Evolutionary conservation across 2,113 vertebrate species (phyloP).

Genomic region (Steatornis caripensis): DNA sequence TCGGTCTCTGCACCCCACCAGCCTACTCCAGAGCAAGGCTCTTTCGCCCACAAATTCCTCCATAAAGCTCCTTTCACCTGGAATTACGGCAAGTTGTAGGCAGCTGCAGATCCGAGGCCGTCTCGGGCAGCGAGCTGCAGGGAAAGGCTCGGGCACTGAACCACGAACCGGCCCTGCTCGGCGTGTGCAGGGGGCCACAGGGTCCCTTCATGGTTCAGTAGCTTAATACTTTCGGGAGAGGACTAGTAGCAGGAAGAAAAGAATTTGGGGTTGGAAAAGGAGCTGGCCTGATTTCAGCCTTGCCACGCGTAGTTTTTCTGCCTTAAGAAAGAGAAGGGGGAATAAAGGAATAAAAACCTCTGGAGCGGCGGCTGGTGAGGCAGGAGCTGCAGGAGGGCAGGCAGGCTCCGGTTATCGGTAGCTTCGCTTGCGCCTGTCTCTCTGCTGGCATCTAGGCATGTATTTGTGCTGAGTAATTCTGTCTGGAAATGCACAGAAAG

Average conservation of each 20-base stretch:
- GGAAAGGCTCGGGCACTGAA: not conserved
- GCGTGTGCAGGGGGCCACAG: not conserved
- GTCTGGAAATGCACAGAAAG: not conserved
- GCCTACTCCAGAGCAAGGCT: not conserved
- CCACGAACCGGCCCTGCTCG: not conserved
- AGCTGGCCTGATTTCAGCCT: not conserved
- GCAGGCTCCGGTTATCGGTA: not conserved
- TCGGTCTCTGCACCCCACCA: not conserved
- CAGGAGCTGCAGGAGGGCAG: not conserved
- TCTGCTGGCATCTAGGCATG: not conserved
- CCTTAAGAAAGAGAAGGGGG: not conserved
- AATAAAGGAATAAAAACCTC: not conserved
- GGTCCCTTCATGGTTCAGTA: slow-evolving; percentile 11
- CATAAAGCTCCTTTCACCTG: not conserved
- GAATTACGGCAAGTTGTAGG: not conserved
- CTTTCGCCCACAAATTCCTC: not conserved
- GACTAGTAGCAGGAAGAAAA: not conserved
- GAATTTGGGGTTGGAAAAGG: not conserved
- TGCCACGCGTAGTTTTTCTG: not conserved
- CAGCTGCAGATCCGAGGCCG: not conserved
- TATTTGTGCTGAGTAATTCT: not conserved
- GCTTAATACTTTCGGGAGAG: not conserved
- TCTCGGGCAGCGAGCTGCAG: not conserved
- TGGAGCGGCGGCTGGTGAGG: not conserved
- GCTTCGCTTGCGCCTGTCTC: not conserved